Base-by-base conservation (phyloP, 2,113 vertebrate species). In the Rhipidura dahli region DNA sequence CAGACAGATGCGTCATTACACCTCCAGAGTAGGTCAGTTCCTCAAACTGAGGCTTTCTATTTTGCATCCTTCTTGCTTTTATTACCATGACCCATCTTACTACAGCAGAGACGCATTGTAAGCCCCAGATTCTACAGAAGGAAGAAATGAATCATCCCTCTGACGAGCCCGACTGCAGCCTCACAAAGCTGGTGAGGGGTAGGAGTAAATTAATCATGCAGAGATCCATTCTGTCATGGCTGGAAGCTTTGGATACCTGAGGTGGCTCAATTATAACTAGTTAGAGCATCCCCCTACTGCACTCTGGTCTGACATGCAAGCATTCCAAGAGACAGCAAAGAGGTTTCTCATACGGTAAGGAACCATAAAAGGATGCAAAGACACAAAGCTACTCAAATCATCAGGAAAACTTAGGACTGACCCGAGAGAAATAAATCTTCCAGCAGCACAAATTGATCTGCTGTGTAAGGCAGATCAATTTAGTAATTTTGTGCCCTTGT, bases 171-270 rank as follows among this genome's bases (percentile, higher is more conserved):
- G 50, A 89, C 73, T 35, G 33, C 64, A 87, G 64, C 37, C 66
- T 5, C 45, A 35, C 69, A 87, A 82, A 82, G 15, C 53, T 61
- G 37, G 11, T 2, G 11, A 85, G 35, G 35, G 57, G 53, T 20
- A 79, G 81, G 63, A 95, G 49, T 51, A 91, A 91, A 82, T 91
- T 91, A 93, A 93, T 94, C 81, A 78, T 18, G 82, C 81, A 90
- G 93, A 94, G 92, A 94, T 85, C 82, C 90, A 72, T 79, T 69
- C 78, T 93, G 92, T 82, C 49, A 24, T 76, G 37, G 73, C 73
- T 96, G 88, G 90, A 79, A 93, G 73, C 82, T 90, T 66, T 85
- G 80, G 51, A 77, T 85, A 79, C 87, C 94, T 49, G 47, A 93
- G 78, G 78, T 72, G 70, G 78, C 49, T 93, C 81, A 75, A 49